Conservation (phyloP, 2,113 vertebrate species). For the Ranitomeya imitator region DNA sequence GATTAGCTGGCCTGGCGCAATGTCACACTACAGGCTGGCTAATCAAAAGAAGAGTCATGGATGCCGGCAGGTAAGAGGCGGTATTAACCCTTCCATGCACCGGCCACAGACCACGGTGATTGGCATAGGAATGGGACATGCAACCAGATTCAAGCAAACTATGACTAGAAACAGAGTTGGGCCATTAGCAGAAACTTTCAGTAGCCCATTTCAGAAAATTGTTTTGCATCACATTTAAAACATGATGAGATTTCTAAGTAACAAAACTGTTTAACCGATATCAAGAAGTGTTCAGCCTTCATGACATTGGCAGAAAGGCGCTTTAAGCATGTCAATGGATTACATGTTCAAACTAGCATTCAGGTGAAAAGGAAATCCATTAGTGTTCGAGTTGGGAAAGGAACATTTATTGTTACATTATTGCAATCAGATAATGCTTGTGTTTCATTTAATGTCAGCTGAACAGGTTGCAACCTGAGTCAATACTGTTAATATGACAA, state of each 20-base stretch:
- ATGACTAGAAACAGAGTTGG: background rate
- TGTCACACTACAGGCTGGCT: no score
- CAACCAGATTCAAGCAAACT: no score
- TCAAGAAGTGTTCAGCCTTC: constrained; percentile 5
- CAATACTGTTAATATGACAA: constrained; percentile 39
- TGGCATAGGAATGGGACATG: no score
- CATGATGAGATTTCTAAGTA: background rate
- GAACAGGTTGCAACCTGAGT: constrained; percentile 36
- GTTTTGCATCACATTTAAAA: background rate
- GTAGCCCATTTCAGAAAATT: background rate
- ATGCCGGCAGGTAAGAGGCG: no score
- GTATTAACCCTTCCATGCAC: no score
- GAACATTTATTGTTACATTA: constrained; percentile 48
- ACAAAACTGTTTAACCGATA: background rate
- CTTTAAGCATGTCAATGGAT: constrained; percentile 35
- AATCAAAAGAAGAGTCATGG: no score
- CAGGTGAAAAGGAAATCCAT: constrained; percentile 42
- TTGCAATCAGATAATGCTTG: constrained; percentile 31
- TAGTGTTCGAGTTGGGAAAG: constrained; percentile 19
- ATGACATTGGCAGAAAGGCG: constrained; percentile 42
- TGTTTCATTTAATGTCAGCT: constrained; percentile 19
- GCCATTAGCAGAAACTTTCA: background rate
- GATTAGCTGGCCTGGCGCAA: no score
- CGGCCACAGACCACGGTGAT: no score
- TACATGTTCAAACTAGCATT: constrained; percentile 28